These are phyloP conservation scores for Enhydra lutris DNA, from an alignment of 2,113 vertebrate genomes.

Conservation along the genomic window DNA sequence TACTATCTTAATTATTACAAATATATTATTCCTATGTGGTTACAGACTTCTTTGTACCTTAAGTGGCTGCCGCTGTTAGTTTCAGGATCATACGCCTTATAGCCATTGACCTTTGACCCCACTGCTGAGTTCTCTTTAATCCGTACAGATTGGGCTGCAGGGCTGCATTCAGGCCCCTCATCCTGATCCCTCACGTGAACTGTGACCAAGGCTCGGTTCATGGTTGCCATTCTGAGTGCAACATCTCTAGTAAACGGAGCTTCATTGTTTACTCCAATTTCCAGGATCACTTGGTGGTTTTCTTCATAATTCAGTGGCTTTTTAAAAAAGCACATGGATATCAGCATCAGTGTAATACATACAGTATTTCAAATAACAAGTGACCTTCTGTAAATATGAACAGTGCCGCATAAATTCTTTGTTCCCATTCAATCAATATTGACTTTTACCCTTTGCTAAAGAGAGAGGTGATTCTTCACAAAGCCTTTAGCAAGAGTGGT, in stretches of 20 bases:
- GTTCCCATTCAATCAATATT: neutral
- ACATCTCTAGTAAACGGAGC: constrained; percentile 79
- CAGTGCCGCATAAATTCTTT: neutral
- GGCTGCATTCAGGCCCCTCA: constrained; percentile 89
- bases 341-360: neutral
- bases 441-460: neutral
- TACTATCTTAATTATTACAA: neutral
- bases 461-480: neutral
- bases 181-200: constrained; percentile 84
- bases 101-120: constrained; percentile 82
- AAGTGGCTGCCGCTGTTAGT: constrained; percentile 85
- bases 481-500: neutral
- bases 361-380: neutral
- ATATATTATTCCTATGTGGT: neutral
- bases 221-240: constrained; percentile 56
- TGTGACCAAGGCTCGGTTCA: constrained; percentile 79
- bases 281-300: constrained; percentile 78
- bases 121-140: constrained; percentile 86
- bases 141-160: constrained; percentile 70
- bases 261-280: constrained; percentile 87
- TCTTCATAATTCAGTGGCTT: constrained; percentile 90
- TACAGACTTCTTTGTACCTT: constrained; percentile 78
- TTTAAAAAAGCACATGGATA: constrained; percentile 17
- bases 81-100: constrained; percentile 89
- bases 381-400: neutral